phyloP scores from a whole-genome alignment of 2,113 vertebrate genomes.

The Phyllostomus discolor region DNA sequence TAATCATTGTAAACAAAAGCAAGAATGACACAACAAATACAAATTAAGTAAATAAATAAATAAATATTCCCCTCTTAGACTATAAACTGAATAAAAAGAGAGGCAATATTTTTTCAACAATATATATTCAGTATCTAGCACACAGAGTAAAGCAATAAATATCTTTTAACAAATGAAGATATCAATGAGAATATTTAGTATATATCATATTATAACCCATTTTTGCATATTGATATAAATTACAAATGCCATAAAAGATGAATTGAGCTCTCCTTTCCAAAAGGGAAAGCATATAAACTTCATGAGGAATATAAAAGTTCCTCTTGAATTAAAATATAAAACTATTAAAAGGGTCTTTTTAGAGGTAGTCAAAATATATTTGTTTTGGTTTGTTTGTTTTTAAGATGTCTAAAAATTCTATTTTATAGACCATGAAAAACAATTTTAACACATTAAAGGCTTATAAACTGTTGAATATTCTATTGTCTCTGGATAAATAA shows the following conservation, averaged over 20 bases:
- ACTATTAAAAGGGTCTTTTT: neutral
- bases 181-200: neutral
- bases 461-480: slow-evolving; percentile 7
- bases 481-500: slow-evolving; percentile 5
- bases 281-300: neutral
- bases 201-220: neutral
- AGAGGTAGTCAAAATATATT: neutral
- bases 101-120: neutral
- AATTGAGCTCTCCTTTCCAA: neutral
- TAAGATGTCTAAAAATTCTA: slow-evolving; percentile 7
- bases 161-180: neutral
- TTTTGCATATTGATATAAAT: neutral
- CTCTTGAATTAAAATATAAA: slow-evolving; percentile 3
- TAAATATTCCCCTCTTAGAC: neutral
- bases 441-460: neutral
- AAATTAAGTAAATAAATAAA: neutral
- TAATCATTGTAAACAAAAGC: neutral
- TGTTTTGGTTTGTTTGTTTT: neutral
- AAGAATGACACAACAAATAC: neutral
- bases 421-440: neutral
- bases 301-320: neutral
- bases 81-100: neutral
- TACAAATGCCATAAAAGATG: neutral
- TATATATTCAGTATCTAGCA: neutral
- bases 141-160: neutral